Conservation (phyloP, 2,113 vertebrate species). For the Nothocercus nigrocapillus region DNA sequence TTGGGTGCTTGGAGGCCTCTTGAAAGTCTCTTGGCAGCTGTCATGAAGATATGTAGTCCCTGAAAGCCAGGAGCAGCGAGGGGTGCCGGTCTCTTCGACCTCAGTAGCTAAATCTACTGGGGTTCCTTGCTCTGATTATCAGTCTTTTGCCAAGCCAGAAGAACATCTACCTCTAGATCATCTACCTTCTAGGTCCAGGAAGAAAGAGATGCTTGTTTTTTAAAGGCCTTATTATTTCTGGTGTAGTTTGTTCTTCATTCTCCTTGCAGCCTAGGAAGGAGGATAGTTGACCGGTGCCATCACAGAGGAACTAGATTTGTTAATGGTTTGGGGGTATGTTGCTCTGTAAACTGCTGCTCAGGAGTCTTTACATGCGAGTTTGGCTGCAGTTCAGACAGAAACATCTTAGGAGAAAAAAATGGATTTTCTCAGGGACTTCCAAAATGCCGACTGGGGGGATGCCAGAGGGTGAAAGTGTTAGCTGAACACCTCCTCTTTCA, state of each 20-base stretch:
- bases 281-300: not conserved
- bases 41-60: accelerated
- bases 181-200: too few species aligned
- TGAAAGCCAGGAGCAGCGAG: too few species aligned
- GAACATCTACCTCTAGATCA: accelerated
- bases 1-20: not conserved
- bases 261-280: not conserved
- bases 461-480: not conserved
- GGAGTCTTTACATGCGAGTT: not conserved
- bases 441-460: accelerated
- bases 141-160: not conserved
- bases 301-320: not conserved
- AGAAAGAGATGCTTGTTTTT: not conserved
- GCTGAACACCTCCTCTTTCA: not conserved
- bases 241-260: not conserved
- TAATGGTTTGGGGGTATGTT: too few species aligned
- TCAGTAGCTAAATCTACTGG: not conserved
- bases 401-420: not conserved
- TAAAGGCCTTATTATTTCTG: accelerated
- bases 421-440: not conserved
- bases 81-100: not conserved
- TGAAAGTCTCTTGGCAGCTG: not conserved
- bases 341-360: not conserved
- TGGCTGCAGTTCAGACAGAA: not conserved
- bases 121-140: not conserved